phyloP scores from a whole-genome alignment of 2,113 vertebrate genomes.

The Albula goreensis region DNA sequence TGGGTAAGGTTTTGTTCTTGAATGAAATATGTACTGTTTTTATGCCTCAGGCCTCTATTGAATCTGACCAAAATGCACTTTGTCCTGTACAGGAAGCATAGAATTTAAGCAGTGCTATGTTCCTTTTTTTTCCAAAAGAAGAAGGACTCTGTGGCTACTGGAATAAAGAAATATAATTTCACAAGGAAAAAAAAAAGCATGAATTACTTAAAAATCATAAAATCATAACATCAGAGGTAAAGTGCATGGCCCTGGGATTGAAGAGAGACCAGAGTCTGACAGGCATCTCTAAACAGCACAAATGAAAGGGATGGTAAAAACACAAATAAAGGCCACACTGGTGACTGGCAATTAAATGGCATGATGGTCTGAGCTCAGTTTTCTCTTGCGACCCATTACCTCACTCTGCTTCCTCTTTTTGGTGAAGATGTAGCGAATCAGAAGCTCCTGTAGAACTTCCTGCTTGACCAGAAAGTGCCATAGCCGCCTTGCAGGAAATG shows the following conservation, averaged over 20 bases:
- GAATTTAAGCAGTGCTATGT: background rate
- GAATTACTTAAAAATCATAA: background rate
- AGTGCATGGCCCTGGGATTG: background rate
- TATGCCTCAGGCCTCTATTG: background rate
- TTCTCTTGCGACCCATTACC: slow-evolving; percentile 66
- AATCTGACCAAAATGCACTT: background rate
- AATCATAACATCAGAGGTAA: background rate
- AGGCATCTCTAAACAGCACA: background rate
- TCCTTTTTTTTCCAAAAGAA: background rate
- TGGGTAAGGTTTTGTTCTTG: background rate
- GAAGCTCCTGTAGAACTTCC: slow-evolving; percentile 90
- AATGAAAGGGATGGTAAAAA: background rate
- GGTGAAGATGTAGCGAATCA: slow-evolving; percentile 96
- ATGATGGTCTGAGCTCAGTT: background rate
- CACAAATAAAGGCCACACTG: background rate
- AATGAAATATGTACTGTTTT: background rate
- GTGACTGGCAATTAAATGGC: background rate
- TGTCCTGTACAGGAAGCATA: background rate
- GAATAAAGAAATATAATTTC: too few species aligned
- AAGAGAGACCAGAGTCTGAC: background rate
- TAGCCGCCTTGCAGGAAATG: slow-evolving; percentile 88
- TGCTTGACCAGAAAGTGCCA: slow-evolving; percentile 98
- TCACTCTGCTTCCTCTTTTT: slow-evolving; percentile 98
- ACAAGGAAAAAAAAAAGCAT: too few species aligned
- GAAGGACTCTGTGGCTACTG: too few species aligned